Percentiles rank a stretch among this genome's conserved stretches.
Conservation (phyloP, 37 sponge, comb jelly and placozoan genomes). For the Axinella damicornis region DNA sequence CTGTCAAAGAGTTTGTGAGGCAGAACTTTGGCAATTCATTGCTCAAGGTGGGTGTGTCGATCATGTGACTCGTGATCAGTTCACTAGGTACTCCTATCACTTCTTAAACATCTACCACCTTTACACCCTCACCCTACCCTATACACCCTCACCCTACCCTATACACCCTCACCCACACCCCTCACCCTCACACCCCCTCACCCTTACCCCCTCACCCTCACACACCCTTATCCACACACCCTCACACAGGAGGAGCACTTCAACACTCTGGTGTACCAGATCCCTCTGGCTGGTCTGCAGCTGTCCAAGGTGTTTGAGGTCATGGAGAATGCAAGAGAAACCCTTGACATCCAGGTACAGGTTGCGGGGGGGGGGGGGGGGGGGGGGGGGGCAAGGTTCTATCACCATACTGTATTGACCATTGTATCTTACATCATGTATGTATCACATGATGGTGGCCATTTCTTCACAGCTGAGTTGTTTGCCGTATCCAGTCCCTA, state of each 20-base stretch:
- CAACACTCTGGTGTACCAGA: slow-evolving; percentile 79
- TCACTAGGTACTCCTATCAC: no score
- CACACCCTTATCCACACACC: background rate
- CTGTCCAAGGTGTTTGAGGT: slow-evolving; percentile 43
- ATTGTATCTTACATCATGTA: no score
- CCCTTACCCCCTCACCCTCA: slow-evolving; percentile 5
- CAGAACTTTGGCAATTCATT: slow-evolving; percentile 53
- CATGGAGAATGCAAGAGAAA: slow-evolving; percentile 62
- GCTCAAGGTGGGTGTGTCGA: slow-evolving; percentile 57
- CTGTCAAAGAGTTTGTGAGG: slow-evolving; percentile 62
- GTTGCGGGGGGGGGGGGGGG: no score
- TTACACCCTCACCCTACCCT: background rate
- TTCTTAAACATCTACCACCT: no score
- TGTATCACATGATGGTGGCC: no score
- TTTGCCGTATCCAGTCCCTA: no score
- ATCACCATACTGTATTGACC: no score
- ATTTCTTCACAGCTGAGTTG: no score
- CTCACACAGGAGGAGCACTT: slow-evolving; percentile 72
- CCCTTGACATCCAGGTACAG: slow-evolving; percentile 44
- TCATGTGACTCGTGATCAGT: no score
- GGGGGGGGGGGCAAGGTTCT: no score
- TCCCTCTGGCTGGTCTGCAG: slow-evolving; percentile 41
- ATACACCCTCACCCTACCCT: background rate
- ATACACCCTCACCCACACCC: slow-evolving; percentile 15
- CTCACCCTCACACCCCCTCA: background rate